phyloP scores from a whole-genome alignment of 2,888 invertebrate species.

The Metopia argyrocephala region DNA sequence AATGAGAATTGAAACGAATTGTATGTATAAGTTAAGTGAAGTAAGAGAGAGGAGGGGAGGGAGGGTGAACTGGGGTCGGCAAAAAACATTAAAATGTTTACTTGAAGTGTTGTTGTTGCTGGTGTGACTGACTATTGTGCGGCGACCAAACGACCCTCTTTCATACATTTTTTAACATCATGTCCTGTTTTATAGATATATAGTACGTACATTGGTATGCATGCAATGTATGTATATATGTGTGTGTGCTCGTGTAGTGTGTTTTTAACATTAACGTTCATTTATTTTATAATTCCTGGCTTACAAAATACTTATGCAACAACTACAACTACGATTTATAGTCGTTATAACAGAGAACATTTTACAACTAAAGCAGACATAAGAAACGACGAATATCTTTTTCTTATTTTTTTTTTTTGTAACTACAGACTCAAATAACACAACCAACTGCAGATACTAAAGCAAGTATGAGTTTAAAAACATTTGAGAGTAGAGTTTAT shows the following conservation, averaged over 20 bases:
- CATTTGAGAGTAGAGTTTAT: constrained; percentile 38
- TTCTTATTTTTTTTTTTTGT: too few species aligned
- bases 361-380: constrained; percentile 28
- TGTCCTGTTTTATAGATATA: neutral
- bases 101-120: constrained; percentile 2
- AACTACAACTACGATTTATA: constrained; percentile 32
- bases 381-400: too few species aligned
- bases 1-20: too few species aligned
- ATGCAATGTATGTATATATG: neutral
- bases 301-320: constrained; percentile 32
- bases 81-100: constrained; percentile 12
- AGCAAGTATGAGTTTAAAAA: constrained; percentile 28
- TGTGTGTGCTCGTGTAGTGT: neutral
- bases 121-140: constrained; percentile 16
- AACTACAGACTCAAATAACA: neutral
- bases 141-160: constrained; percentile 55
- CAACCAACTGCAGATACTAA: constrained; percentile 17
- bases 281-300: constrained; percentile 41
- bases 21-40: neutral
- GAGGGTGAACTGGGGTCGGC: neutral
- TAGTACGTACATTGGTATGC: neutral
- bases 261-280: constrained; percentile 31
- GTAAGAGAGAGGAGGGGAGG: neutral
- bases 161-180: constrained; percentile 48
- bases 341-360: constrained; percentile 43